Evolutionary conservation across 2,888 invertebrate genomes (phyloP).

Genomic region (Erebia ligea): DNA sequence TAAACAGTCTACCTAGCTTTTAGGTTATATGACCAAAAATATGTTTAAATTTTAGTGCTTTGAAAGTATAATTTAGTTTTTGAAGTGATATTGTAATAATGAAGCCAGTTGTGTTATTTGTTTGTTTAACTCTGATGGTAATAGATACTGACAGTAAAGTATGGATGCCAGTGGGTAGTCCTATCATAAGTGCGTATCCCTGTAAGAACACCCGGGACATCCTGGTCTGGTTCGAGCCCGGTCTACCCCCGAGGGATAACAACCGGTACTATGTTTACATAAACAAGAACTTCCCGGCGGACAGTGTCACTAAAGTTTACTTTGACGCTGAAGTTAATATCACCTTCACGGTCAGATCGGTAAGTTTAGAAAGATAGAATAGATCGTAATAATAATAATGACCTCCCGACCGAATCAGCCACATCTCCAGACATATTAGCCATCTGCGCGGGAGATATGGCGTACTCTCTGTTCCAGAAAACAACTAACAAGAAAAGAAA

Average conservation of each 20-base stretch:
- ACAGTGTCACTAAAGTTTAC: conserved; percentile 5
- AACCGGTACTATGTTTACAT: conserved; percentile 30
- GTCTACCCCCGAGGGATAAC: conserved; percentile 29
- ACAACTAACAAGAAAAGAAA: too few species aligned
- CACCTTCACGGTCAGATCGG: conserved; percentile 19
- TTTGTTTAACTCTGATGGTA: background rate
- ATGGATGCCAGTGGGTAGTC: conserved; percentile 24
- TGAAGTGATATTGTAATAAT: background rate
- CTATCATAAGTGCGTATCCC: conserved; percentile 25
- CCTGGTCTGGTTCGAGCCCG: conserved; percentile 33
- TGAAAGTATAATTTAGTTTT: background rate
- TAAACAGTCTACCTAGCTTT: too few species aligned
- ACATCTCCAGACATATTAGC: too few species aligned
- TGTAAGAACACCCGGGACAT: conserved; percentile 27
- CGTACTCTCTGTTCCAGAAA: too few species aligned
- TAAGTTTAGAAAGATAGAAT: conserved; percentile 3
- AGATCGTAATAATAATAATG: background rate
- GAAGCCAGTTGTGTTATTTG: background rate
- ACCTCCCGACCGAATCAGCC: too few species aligned
- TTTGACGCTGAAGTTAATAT: conserved; percentile 30
- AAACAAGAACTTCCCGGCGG: conserved; percentile 19
- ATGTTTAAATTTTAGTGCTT: background rate
- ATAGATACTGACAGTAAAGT: background rate
- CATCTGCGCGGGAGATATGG: too few species aligned
- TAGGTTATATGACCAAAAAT: too few species aligned